Base-by-base conservation (phyloP, 2,888 invertebrate genomes). In the Scaptodrosophila latifasciaeformis region DNA sequence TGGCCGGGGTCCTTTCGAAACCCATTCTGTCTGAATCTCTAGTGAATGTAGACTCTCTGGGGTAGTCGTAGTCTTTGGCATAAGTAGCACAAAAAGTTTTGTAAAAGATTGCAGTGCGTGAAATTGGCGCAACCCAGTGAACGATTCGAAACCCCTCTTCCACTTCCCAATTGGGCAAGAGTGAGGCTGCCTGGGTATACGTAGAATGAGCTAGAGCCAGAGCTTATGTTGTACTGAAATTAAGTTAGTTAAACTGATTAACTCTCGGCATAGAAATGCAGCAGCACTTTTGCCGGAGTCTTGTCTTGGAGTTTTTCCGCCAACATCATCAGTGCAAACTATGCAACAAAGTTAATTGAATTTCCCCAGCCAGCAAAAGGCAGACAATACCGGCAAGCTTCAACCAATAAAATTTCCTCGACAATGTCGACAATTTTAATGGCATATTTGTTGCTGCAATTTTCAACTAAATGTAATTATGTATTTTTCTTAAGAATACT, bases 241-340 rank as follows among this genome's bases (percentile, higher is more conserved):
- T 56, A 76, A 76, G 80, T 79, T 76, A 68, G 70, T 54, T 59
- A 76, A 76, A 74, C 75, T 76, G 75, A 76, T 76, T 76, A 76
- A 77, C 74, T 79, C 77, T 51, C 55, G 57, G 63, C 50, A 61
- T n/a, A n/a, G n/a, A n/a, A n/a, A n/a, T n/a, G n/a, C n/a, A n/a
- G n/a, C n/a, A n/a, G 54, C 60, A n/a, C n/a, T n/a, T 47, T 24
- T 37, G 57, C 70, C 46, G 37, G 61, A 72, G n/a, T 67, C 65
- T 49, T 37, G 44, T 13, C 12, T 43, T 51, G 19, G n/a, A n/a
- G n/a, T n/a, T 44, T 35, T 42, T 59, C 34, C 37, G 30, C 13
- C 24, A 15, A 30, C 29, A 18, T 19, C n/a, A 29, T 30, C 17
- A 43, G 19, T 54, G 49, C 39, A 19, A 47, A 47, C 13, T n/a